Conservation (phyloP, 2,888 invertebrate genomes). For the Pyrrhosoma nymphula region DNA sequence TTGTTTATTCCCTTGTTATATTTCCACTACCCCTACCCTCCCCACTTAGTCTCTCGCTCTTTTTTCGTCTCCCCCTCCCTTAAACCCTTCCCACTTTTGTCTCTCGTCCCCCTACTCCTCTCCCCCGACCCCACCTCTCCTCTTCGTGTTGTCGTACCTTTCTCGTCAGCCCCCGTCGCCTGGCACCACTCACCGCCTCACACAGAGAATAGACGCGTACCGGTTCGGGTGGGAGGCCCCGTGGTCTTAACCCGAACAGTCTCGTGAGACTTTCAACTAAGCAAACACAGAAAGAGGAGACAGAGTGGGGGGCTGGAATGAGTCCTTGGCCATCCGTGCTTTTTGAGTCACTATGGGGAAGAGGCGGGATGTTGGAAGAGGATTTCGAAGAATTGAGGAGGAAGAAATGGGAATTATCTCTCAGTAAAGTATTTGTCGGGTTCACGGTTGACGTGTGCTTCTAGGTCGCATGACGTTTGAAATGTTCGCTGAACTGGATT, state of each 20-base stretch:
- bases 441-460: neutral
- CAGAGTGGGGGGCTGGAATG: neutral
- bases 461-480: neutral
- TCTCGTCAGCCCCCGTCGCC: neutral
- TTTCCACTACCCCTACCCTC: neutral
- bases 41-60: neutral
- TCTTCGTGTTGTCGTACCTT: neutral
- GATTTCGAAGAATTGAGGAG: neutral
- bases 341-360: neutral
- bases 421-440: constrained; percentile 38
- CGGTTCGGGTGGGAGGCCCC: neutral
- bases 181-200: constrained; percentile 24
- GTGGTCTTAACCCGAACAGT: constrained; percentile 21
- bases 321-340: neutral
- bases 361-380: neutral
- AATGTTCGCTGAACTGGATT: neutral
- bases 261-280: neutral
- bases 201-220: neutral
- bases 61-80: neutral
- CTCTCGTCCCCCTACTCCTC: too few relatives aligned
- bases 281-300: constrained; percentile 12
- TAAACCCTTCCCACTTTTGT: neutral
- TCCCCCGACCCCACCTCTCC: neutral
- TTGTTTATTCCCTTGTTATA: neutral
- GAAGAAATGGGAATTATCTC: neutral